Conservation (phyloP, 2,888 invertebrate species). For the Sylvicola cinctus region DNA sequence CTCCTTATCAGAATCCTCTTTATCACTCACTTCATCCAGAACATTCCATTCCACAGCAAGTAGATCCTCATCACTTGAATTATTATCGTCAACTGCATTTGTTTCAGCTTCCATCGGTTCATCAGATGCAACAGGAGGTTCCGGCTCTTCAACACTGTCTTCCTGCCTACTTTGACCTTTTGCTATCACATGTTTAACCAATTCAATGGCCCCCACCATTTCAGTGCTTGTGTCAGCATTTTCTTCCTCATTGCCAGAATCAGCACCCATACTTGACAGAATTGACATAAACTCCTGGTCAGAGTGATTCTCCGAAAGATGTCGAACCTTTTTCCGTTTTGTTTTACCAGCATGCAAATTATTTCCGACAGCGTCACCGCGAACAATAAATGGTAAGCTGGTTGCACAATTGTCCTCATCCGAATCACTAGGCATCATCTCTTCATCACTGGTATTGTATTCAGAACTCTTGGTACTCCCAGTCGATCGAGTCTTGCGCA, state of each 20-base stretch:
- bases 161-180: neutral
- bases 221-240: slow-evolving; percentile 5
- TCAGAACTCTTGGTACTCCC: slow-evolving; percentile 15
- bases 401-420: slow-evolving; percentile 11
- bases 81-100: neutral
- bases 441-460: slow-evolving; percentile 8
- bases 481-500: slow-evolving; percentile 19
- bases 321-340: slow-evolving; percentile 1
- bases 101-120: neutral
- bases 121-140: neutral
- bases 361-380: slow-evolving; percentile 18
- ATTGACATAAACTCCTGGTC: slow-evolving; percentile 15
- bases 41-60: neutral
- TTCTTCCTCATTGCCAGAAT: neutral
- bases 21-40: neutral
- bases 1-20: neutral
- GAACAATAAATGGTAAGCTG: slow-evolving; percentile 16
- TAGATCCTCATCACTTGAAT: neutral
- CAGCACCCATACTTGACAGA: slow-evolving; percentile 11
- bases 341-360: neutral
- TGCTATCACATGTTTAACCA: neutral
- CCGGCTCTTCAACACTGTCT: neutral
- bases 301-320: slow-evolving; percentile 7
- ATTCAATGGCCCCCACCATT: neutral
- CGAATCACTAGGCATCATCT: slow-evolving; percentile 8